Conservation (phyloP, 1,140 invertebrate species). For the Apis dorsata region DNA sequence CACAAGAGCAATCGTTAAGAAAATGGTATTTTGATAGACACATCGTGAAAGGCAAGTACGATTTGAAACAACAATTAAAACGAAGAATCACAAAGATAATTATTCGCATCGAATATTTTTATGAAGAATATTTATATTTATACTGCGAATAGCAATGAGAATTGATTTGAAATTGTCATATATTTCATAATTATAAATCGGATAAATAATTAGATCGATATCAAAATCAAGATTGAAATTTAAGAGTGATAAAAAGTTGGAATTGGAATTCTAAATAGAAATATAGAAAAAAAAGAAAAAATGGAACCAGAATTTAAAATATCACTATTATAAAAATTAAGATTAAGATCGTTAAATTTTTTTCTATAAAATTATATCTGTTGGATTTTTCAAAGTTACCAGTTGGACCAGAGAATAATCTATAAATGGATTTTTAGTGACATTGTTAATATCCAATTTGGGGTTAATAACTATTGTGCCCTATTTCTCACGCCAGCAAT, state of each 20-base stretch:
- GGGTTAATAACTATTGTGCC: slow-evolving; percentile 18
- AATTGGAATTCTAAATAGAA: no score
- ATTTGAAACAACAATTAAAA: not conserved
- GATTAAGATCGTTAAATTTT: not conserved
- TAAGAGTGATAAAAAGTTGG: no score
- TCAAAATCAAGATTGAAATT: no score
- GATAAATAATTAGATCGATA: not conserved
- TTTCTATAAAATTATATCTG: not conserved
- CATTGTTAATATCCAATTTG: not conserved
- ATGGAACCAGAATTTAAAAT: not conserved
- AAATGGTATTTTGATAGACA: not conserved
- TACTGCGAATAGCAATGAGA: not conserved
- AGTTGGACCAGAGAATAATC: not conserved
- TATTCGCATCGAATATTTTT: not conserved
- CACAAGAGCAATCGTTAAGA: not conserved
- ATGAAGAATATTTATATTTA: slow-evolving; percentile 6
- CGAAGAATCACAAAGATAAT: not conserved
- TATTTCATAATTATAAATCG: not conserved
- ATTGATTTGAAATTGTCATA: not conserved
- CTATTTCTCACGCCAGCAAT: slow-evolving; percentile 1
- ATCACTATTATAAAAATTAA: no score
- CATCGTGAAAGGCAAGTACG: not conserved
- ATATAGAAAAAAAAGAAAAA: not conserved
- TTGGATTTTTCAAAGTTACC: not conserved
- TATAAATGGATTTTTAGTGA: slow-evolving; percentile 4